Evolutionary conservation across 2,113 vertebrate genomes (phyloP).

Genomic region (Albula goreensis): DNA sequence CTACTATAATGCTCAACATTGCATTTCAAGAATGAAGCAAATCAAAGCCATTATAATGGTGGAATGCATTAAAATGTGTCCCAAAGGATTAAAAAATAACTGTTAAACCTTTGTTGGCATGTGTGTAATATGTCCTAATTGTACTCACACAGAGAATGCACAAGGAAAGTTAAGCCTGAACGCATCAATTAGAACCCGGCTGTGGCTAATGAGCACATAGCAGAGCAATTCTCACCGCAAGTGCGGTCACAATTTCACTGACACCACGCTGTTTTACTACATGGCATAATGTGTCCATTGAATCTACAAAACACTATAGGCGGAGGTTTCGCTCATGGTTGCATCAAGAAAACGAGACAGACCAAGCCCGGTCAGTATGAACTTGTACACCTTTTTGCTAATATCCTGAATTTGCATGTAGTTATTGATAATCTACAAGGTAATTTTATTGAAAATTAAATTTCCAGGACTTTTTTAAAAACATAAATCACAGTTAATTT

Average conservation of each 20-base stretch:
- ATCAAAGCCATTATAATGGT: neutral
- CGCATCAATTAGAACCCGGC: slow-evolving; percentile 12
- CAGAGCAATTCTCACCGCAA: neutral
- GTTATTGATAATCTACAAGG: neutral
- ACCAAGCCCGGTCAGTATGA: neutral
- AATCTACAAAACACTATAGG: slow-evolving; percentile 13
- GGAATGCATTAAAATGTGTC: neutral
- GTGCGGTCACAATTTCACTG: neutral
- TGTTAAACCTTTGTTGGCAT: neutral
- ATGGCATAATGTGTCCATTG: slow-evolving; percentile 7
- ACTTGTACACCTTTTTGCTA: neutral
- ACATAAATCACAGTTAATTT: neutral
- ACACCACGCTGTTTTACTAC: slow-evolving; percentile 25
- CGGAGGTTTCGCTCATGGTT: slow-evolving; percentile 5
- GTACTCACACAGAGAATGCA: neutral
- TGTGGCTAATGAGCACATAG: slow-evolving; percentile 8
- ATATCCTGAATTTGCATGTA: neutral
- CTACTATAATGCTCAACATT: neutral
- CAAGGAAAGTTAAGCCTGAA: slow-evolving; percentile 9
- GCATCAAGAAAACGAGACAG: neutral
- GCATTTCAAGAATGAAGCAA: neutral
- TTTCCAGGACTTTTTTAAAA: neutral
- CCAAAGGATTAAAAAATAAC: slow-evolving; percentile 2
- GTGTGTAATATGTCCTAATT: slow-evolving; percentile 7
- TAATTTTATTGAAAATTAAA: neutral